Evolutionary conservation across 2,888 invertebrate species (phyloP), one percentile per base, ranked within the genome.

Genomic region (Cabera pusaria): DNA sequence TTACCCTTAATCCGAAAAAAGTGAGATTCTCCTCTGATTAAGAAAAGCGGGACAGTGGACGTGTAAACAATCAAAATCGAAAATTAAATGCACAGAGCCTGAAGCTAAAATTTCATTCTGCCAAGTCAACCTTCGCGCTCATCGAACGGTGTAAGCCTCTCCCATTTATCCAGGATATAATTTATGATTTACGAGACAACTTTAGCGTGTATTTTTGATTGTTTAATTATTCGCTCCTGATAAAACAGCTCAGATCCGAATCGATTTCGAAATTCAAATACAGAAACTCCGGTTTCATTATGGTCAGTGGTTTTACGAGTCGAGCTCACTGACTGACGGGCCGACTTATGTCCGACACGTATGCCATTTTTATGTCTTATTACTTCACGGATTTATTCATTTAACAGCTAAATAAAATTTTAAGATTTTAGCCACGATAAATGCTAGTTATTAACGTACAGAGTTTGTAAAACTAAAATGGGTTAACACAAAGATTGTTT

Each of bases 141-240:
- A n/a, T n/a, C n/a, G n/a, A 42, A 11, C 43, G 49, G 52, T 53
- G 54, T 56, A 34, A 49, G 5, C 8, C 1, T 12, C 25, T 11
- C 10, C 39, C 36, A 32, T 38, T 25, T 58, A 58, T 52, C 36
- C 34, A 41, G 56, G 52, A 58, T 60, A 63, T 64, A 44, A 57
- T 52, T 55, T 52, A 50, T 66, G 72, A 77, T 78, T 79, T 78
- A 79, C 58, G 74, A 70, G 59, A 62, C 67, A 66, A 52, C 34
- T 53, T 63, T 57, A 64, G 61, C 61, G 59, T 62, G 61, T 59
- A 61, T 61, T 61, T 58, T 59, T 59, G 71, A 72, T 69, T 69
- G 67, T 78, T 71, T 76, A 76, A 78, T 78, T 74, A 77, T 63
- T 43, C 49, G 49, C 46, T 38, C 52, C 54, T 53, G 61, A 70